phyloP scores from a whole-genome alignment of 2,113 vertebrate genomes.

The Rhadina sibilatrix region DNA sequence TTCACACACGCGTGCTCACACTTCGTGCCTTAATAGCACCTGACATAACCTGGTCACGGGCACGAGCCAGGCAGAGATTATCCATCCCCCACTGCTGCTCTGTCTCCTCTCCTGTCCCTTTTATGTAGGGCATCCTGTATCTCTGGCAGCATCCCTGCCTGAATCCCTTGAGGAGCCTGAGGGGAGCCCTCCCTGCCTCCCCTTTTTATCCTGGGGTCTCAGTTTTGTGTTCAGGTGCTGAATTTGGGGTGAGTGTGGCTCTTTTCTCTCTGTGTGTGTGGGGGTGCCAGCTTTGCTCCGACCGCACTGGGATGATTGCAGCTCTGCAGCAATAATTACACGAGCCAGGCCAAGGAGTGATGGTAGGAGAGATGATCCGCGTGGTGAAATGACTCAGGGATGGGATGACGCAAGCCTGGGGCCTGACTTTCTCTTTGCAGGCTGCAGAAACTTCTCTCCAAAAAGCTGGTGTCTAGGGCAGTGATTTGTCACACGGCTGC shows the following conservation, averaged over 20 bases:
- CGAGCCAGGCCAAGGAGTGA: not conserved
- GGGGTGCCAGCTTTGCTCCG: not conserved
- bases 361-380: not conserved
- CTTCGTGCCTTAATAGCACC: slow-evolving; percentile 10
- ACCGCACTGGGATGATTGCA: not conserved
- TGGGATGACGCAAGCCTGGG: not conserved
- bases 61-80: not conserved
- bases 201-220: not conserved
- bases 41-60: slow-evolving; percentile 54
- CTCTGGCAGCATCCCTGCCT: not conserved
- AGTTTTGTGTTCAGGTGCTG: not conserved
- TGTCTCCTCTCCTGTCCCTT: not conserved
- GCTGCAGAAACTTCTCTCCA: not conserved
- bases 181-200: not conserved
- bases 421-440: not conserved
- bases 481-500: not conserved
- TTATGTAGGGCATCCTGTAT: slow-evolving; percentile 2
- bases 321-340: not conserved
- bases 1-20: not conserved
- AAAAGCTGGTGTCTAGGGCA: not conserved
- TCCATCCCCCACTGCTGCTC: not conserved
- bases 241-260: not conserved
- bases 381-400: not conserved
- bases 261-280: not conserved
- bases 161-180: not conserved